Base-by-base conservation (phyloP, 1,140 invertebrate species). In the Ooceraea biroi region DNA sequence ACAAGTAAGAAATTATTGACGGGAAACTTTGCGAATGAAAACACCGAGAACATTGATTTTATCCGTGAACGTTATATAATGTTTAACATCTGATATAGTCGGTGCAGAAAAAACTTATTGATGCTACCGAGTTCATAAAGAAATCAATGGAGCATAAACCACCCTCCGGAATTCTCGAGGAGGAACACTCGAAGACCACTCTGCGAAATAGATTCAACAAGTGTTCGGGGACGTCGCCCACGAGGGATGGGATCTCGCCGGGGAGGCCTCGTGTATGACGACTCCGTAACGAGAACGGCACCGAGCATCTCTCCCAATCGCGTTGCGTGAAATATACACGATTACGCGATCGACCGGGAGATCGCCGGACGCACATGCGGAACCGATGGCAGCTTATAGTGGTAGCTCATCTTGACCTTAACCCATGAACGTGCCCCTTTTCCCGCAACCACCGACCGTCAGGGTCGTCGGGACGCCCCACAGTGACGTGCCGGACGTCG, bases 351-450 rank as follows among this genome's bases (percentile, higher is more conserved):
- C 76, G 76, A 69, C 11, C n/a, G 27, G 0, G 14, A 60, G 52
- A 72, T 84, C 25, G 57, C 25, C 22, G 36, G 3, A 30, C 19
- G 50, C 50, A 44, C 60, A 76, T 36, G 41, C 57, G 11, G 50
- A 55, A 44, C 14, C 41, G 22, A 74, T 61, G 46, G 22, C 66
- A 60, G 30, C 36, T 30, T 17, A 19, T 0, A 57, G 44, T 44
- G 5, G n/a, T 8, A 27, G 44, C 58, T 46, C 4, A 82, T 83
- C 74, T 82, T 88, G 78, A 85, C 73, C 69, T 85, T 84, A 41
- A 57, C 48, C 61, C 22, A 94, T 93, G 93, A 88, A 94, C 12
- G 88, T 94, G 10, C 93, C 93, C 22, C 82, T 84, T 69, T 94
- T 94, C 71, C 93, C 93, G 61, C 87, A 84, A 44, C 93, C 93